These are phyloP conservation scores for Myrmecophaga tridactyla DNA, from an alignment of 2,113 vertebrate species.

Conservation along the genomic window DNA sequence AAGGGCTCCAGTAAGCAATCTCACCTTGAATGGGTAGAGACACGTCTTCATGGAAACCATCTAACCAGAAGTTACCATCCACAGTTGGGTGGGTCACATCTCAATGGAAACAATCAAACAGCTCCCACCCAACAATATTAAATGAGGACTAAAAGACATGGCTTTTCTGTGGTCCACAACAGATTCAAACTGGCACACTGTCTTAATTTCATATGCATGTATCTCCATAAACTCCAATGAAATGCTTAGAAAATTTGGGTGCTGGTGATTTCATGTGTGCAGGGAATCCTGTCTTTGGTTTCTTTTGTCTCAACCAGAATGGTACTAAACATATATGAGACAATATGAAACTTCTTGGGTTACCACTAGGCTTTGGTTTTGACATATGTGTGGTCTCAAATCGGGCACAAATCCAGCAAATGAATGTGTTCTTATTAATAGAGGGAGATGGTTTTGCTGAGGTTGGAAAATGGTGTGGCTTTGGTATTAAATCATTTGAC, in stretches of 20 bases:
- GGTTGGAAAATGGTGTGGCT: constrained; percentile 52
- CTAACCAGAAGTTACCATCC: no score
- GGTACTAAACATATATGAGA: not conserved
- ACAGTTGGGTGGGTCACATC: no score
- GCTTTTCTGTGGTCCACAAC: no score
- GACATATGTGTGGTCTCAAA: constrained; percentile 46
- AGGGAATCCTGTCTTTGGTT: not conserved
- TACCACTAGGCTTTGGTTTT: constrained; percentile 45
- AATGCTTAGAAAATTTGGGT: not conserved
- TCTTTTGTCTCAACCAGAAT: constrained; percentile 28
- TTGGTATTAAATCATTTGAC: constrained; percentile 18
- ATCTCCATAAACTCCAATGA: not conserved
- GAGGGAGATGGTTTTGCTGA: constrained; percentile 52
- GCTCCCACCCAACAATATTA: no score
- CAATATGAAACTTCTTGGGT: constrained; percentile 58
- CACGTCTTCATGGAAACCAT: no score
- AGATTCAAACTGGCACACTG: no score
- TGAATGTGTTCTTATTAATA: constrained; percentile 37
- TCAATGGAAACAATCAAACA: no score
- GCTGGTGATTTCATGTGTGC: not conserved
- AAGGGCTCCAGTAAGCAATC: no score
- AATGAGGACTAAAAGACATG: no score
- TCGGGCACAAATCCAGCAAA: constrained; percentile 36
- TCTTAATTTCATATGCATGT: not conserved
- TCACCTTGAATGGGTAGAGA: no score